Conservation (phyloP, 2,113 vertebrate species). For the Petrocephalus microphthalmus region DNA sequence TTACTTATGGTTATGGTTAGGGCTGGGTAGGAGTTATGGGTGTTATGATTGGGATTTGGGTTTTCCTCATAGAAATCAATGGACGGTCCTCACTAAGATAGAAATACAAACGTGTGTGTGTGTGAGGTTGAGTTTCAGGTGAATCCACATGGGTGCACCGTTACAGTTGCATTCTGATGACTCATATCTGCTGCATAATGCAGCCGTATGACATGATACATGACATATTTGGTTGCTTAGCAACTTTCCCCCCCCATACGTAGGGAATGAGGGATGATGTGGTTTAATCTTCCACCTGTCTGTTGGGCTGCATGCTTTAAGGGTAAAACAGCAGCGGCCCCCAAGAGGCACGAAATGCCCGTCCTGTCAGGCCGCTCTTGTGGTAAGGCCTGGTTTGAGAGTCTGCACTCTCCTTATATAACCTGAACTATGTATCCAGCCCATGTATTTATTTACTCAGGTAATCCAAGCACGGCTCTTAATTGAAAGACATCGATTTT, state of each 20-base stretch:
- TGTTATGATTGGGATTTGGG: too few species aligned
- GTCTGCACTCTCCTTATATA: background rate
- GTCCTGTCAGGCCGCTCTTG: background rate
- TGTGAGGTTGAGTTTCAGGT: background rate
- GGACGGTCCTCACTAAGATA: too few species aligned
- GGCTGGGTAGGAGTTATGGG: too few species aligned
- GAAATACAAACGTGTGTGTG: background rate
- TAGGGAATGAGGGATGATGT: background rate
- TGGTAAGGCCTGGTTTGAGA: background rate
- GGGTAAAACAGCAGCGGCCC: background rate
- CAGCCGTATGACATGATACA: background rate
- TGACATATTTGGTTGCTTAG: constrained; percentile 1
- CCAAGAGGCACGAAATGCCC: too few species aligned
- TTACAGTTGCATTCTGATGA: background rate
- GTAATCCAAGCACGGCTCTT: background rate
- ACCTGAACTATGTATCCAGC: background rate
- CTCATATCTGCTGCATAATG: background rate
- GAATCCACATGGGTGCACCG: background rate
- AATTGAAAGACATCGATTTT: constrained; percentile 21
- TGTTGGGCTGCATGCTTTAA: background rate
- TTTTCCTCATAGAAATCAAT: too few species aligned
- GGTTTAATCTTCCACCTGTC: background rate
- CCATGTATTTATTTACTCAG: background rate
- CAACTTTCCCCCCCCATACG: background rate
- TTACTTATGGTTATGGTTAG: too few species aligned